These are phyloP conservation scores for Drosophila sechellia DNA, from an alignment of 1,140 invertebrate genomes.

Conservation along the genomic window DNA sequence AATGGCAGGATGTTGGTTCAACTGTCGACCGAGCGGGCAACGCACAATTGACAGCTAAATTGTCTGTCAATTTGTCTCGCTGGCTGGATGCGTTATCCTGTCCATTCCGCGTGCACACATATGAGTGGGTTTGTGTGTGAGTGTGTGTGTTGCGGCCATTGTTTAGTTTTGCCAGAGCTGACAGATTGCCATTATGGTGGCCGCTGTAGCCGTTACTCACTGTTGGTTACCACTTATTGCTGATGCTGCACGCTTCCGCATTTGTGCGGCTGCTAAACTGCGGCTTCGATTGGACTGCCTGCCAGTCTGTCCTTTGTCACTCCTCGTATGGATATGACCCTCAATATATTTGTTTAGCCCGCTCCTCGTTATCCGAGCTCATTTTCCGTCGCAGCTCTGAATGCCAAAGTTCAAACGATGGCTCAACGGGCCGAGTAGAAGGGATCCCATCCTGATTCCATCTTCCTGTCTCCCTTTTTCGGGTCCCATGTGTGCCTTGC, in stretches of 20 bases:
- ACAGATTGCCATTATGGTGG: slow-evolving; percentile 60
- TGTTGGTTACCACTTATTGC: slow-evolving; percentile 29
- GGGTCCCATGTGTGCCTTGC: slow-evolving; percentile 47
- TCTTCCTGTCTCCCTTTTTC: slow-evolving; percentile 29
- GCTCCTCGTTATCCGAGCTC: slow-evolving; percentile 1
- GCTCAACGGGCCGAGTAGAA: slow-evolving; percentile 42
- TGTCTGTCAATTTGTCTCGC: slow-evolving; percentile 81
- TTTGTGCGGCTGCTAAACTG: slow-evolving; percentile 57
- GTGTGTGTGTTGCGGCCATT: slow-evolving; percentile 28
- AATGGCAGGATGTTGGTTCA: slow-evolving; percentile 54
- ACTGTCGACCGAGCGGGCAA: slow-evolving; percentile 51
- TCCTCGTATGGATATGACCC: slow-evolving; percentile 16
- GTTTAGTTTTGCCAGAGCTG: slow-evolving; percentile 69
- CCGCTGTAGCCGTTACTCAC: slow-evolving; percentile 36
- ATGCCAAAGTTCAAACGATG: slow-evolving; percentile 64
- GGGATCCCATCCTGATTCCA: slow-evolving; percentile 13
- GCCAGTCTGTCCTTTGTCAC: slow-evolving; percentile 25
- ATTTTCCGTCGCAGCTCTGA: slow-evolving; percentile 11
- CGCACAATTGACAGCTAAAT: slow-evolving; percentile 81
- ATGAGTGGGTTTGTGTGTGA: slow-evolving; percentile 8
- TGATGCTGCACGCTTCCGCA: slow-evolving; percentile 49
- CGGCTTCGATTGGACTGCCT: slow-evolving; percentile 50
- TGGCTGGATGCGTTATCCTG: slow-evolving; percentile 69
- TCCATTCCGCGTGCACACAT: slow-evolving; percentile 14
- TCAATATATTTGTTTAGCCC: slow-evolving; percentile 27